A percentile compares a stretch with the other conserved stretches of the same genome.
These are phyloP conservation scores for Rhipidura dahli DNA, from an alignment of 2,113 vertebrate genomes.

Conservation along the genomic window DNA sequence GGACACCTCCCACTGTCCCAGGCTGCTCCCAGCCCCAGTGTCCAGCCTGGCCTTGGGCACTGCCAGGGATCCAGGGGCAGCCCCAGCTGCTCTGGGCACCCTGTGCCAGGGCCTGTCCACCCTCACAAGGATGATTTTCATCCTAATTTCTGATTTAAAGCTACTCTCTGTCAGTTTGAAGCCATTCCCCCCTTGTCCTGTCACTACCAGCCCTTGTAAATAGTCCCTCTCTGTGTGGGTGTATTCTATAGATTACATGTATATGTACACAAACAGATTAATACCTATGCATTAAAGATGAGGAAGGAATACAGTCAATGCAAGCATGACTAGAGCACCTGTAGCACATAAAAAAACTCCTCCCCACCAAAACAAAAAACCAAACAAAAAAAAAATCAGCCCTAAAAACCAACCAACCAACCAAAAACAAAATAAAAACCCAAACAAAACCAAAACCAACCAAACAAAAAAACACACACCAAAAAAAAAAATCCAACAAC, in stretches of 20 bases:
- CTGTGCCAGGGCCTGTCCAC: rapidly evolving
- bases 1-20: not conserved
- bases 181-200: not conserved
- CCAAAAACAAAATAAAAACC: not conserved
- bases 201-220: not conserved
- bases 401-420: not conserved
- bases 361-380: not conserved
- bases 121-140: not conserved
- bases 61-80: not conserved
- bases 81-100: not conserved
- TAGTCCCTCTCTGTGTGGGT: not conserved
- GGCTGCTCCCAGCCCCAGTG: rapidly evolving
- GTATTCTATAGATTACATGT: not conserved
- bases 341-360: not conserved
- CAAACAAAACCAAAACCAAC: not conserved
- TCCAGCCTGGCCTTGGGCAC: not conserved
- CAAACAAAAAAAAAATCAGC: not conserved
- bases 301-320: not conserved
- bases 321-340: not conserved
- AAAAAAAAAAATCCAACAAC: not conserved
- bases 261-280: not conserved
- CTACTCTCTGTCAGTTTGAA: not conserved
- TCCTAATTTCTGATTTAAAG: not conserved
- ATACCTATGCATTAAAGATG: not conserved
- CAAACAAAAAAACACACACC: not conserved